Base-by-base conservation (phyloP, 2,888 invertebrate species). In the Troglohyphantes excavatus region DNA sequence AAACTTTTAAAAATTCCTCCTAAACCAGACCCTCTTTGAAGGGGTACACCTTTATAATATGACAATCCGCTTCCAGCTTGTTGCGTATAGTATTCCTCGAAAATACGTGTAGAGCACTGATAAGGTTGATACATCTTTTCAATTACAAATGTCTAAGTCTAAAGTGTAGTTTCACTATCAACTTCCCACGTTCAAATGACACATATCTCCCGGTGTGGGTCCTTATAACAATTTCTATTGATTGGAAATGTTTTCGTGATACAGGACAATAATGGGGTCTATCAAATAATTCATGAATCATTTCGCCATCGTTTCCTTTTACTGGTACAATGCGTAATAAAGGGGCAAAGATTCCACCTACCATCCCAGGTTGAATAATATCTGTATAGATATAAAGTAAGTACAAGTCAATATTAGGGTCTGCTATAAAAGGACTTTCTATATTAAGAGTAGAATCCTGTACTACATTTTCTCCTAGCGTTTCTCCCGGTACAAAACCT, bases 301-400 rank as follows among this genome's bases (percentile, higher is more conserved):
- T 39, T 39, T 61, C 70, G 17, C 84, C 84, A 11, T 72, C 75
- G 19, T 82, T 29, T 2, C 81, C 65, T 29, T 21, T 26, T 17
- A 92, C 65, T 43, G 91, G 90, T 1, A 92, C 92, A 13, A 92
- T 91, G 13, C 93, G 90, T 17, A 93, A 21, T 17, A 93, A 87
- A 6, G 91, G 90, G 5, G 92, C 90, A 43, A 91, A 43, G 11
- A 86, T 81, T 76, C 92, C 92, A n/a, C 93, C 92, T n/a, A 88
- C 88, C 0, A 81, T 29, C 72, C 17, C 43, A 13, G 92, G 92
- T 79, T 91, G 91, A 2, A 92, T 91, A 13, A 93, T 88, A 81
- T 93, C 92, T 26, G 91, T 90, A 90, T 92, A 91, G 68, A 92
- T 72, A 92, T 53, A 1, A 70, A 39, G 13, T 17, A 21, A 26